These are phyloP conservation scores for Lucinisca nassula DNA, from an alignment of 2,888 invertebrate genomes.

Conservation along the genomic window DNA sequence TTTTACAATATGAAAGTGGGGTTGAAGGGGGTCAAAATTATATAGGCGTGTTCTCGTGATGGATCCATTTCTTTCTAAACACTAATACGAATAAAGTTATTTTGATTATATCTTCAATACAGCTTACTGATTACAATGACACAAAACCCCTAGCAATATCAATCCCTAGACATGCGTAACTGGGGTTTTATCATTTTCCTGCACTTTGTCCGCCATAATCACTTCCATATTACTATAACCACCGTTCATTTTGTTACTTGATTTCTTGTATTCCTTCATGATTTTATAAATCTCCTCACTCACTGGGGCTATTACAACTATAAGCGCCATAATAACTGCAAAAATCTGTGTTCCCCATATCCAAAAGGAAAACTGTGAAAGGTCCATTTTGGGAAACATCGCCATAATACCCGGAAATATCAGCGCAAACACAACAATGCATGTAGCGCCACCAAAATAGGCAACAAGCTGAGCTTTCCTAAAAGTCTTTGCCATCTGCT, in stretches of 20 bases:
- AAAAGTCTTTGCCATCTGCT: conserved; percentile 82
- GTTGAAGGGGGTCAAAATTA: no score
- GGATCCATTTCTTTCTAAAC: no score
- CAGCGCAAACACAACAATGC: conserved; percentile 79
- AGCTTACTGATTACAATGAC: no score
- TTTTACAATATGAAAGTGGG: no score
- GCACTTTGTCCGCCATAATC: conserved; percentile 53
- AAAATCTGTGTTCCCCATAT: conserved; percentile 82
- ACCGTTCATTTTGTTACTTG: conserved; percentile 64
- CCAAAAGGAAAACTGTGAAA: conserved; percentile 82
- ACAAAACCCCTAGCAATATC: no score
- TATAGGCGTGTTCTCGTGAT: no score
- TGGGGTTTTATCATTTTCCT: conserved; percentile 57
- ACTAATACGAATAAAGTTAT: no score
- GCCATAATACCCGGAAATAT: conserved; percentile 84
- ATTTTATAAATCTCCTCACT: conserved; percentile 82
- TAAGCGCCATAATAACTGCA: conserved; percentile 83
- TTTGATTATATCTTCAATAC: no score
- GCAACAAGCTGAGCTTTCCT: conserved; percentile 80
- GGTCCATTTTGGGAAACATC: conserved; percentile 80
- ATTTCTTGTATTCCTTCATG: conserved; percentile 79
- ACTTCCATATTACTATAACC: conserved; percentile 69
- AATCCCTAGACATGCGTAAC: conserved; percentile 59
- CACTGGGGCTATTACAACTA: conserved; percentile 83
- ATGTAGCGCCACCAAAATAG: conserved; percentile 78